Conservation (phyloP, 2,797 vertebrate species). For the Rallus crepitans region DNA sequence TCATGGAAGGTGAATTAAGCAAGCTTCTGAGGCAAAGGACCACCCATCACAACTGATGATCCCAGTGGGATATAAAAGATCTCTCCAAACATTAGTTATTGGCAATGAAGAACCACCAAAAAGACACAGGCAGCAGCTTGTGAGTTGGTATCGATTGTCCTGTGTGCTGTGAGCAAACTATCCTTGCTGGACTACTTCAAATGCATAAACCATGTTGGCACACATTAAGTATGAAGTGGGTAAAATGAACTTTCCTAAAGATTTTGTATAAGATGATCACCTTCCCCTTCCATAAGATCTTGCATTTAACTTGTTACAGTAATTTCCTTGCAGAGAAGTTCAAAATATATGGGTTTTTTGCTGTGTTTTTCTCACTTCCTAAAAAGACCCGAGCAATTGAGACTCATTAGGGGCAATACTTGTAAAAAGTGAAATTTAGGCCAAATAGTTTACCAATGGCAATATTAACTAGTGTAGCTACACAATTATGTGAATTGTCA, state of each 20-base stretch:
- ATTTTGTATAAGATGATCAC: neutral
- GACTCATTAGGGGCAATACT: neutral
- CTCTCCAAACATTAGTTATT: neutral
- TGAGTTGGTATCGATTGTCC: neutral
- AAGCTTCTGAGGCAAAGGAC: neutral
- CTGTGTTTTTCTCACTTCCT: neutral
- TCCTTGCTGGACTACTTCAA: neutral
- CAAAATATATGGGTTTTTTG: neutral
- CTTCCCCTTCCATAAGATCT: neutral
- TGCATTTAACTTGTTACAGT: neutral
- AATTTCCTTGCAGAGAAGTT: neutral
- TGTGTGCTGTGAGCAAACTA: neutral
- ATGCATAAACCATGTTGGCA: neutral
- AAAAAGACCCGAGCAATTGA: neutral
- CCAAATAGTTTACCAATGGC: neutral
- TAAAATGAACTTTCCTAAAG: neutral
- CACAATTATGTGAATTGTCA: neutral
- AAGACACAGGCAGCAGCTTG: neutral
- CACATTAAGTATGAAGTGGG: rapidly evolving
- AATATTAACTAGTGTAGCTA: neutral
- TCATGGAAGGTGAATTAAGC: neutral
- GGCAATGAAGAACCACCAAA: neutral
- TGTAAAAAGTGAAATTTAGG: neutral
- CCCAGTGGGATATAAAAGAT: rapidly evolving
- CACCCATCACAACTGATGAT: neutral